These are phyloP conservation scores for Neoitamus cyanurus DNA, from an alignment of 2,888 invertebrate genomes.

Conservation along the genomic window DNA sequence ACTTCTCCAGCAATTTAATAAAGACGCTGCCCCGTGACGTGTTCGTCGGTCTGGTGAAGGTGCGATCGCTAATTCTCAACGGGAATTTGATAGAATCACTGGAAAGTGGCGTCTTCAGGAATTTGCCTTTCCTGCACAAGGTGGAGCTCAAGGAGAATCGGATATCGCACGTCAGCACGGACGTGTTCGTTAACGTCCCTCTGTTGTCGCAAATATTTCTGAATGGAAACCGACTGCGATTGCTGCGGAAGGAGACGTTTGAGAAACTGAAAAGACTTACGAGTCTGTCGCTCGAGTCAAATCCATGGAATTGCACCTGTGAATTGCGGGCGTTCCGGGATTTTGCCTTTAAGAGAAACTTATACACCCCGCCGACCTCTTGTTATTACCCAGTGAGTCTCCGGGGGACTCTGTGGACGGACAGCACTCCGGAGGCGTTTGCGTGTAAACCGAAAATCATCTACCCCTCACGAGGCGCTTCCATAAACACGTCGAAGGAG, in stretches of 20 bases:
- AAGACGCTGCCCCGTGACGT: constrained; percentile 74
- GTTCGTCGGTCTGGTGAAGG: constrained; percentile 76
- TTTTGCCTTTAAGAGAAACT: constrained; percentile 78
- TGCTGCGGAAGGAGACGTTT: constrained; percentile 74
- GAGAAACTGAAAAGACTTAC: constrained; percentile 74
- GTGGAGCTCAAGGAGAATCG: constrained; percentile 81
- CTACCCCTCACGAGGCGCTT: constrained; percentile 71
- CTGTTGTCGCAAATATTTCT: constrained; percentile 77
- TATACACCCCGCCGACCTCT: constrained; percentile 80
- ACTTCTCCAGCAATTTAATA: constrained; percentile 79
- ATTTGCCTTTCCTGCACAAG: constrained; percentile 79
- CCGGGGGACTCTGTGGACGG: constrained; percentile 79
- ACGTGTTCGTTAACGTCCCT: constrained; percentile 78
- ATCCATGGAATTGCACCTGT: constrained; percentile 92
- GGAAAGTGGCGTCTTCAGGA: constrained; percentile 79
- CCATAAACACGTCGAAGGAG: constrained; percentile 73
- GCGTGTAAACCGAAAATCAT: constrained; percentile 84
- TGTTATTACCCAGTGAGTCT: constrained; percentile 78
- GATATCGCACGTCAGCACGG: constrained; percentile 74
- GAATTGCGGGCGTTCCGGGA: constrained; percentile 81
- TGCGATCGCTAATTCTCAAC: constrained; percentile 78
- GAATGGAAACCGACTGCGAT: constrained; percentile 78
- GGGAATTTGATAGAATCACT: constrained; percentile 78
- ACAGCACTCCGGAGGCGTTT: constrained; percentile 74
- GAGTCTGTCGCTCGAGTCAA: constrained; percentile 80